Evolutionary conservation across 2,113 vertebrate genomes (phyloP), one percentile per base, ranked within the genome.

Genomic region (Spheniscus mendiculus): DNA sequence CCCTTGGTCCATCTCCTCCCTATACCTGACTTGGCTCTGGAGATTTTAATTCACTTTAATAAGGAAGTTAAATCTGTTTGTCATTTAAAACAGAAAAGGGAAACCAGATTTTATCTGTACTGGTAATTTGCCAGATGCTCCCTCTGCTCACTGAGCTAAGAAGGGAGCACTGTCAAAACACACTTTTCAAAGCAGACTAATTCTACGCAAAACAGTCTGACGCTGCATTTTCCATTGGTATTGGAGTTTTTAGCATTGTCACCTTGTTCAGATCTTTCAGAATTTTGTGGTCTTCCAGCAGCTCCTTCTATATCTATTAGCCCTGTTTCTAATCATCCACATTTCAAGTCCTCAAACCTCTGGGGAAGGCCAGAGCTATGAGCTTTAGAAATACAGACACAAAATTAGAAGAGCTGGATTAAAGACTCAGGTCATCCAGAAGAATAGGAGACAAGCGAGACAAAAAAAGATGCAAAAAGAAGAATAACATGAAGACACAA

Each of bases 101-200:
- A 90, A 92, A 53, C 2, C 73, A 78, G 55, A 78, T 72, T 81
- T 89, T 78, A 89, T 81, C 96, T 78, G 10, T 45, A 42, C 76
- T 70, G 82, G 83, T 59, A 23, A 86, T 91, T 83, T 74, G 90
- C 79, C 92, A 96, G 92, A 50, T 63, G 58, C 74, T 93, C 71
- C 71, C 87, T 94, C 66, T 90, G 87, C 66, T 90, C 76, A 47
- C 26, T 70, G 55, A 88, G 90, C 65, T 76, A 69, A 87, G 87
- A 62, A 78, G 61, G 82, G 52, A 95, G 53, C 30, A 49, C 74
- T 90, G 71, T 89, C 94, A 95, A 94, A 96, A 79, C 65, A 87
- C 23, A 73, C 26, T 87, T 86, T 58, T 86, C 71, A 96, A 87
- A 92, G 89, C 72, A 91, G 73, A 89, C 34, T 83, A 36, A 65